Evolutionary conservation across 2,888 invertebrate genomes (phyloP).

Genomic region (Drosophila crucigera): DNA sequence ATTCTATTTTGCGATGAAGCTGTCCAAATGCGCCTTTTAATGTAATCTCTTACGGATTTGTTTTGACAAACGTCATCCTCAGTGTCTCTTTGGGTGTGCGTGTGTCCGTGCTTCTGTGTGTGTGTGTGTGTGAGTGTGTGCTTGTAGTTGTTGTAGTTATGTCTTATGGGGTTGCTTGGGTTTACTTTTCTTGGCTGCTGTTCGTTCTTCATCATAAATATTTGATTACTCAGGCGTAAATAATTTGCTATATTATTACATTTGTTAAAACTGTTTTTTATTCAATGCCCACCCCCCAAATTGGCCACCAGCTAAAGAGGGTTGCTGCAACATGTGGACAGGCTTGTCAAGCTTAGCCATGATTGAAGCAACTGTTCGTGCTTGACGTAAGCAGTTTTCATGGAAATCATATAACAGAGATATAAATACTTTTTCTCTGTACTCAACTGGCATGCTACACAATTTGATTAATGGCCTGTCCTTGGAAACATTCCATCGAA

Average conservation of each 20-base stretch:
- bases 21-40: conserved; percentile 81
- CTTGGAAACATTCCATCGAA: not conserved
- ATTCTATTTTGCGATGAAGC: conserved; percentile 79
- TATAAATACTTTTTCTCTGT: not conserved
- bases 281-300: conserved; percentile 13
- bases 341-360: conserved; percentile 19
- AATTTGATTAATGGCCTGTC: conserved; percentile 1
- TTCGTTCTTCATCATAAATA: conserved; percentile 70
- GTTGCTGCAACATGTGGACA: not conserved
- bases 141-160: conserved; percentile 31
- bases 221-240: conserved; percentile 75
- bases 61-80: conserved; percentile 70
- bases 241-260: conserved; percentile 74
- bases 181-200: conserved; percentile 12
- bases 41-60: conserved; percentile 81
- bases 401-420: not conserved
- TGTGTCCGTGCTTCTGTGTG: conserved; percentile 31
- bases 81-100: not conserved
- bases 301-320: not conserved
- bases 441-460: not conserved
- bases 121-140: conserved; percentile 38
- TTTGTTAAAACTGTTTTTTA: conserved; percentile 49
- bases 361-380: conserved; percentile 4
- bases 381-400: not conserved
- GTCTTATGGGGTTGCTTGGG: conserved; percentile 27